Conservation (phyloP, 2,113 vertebrate species). For the Fregetta grallaria region DNA sequence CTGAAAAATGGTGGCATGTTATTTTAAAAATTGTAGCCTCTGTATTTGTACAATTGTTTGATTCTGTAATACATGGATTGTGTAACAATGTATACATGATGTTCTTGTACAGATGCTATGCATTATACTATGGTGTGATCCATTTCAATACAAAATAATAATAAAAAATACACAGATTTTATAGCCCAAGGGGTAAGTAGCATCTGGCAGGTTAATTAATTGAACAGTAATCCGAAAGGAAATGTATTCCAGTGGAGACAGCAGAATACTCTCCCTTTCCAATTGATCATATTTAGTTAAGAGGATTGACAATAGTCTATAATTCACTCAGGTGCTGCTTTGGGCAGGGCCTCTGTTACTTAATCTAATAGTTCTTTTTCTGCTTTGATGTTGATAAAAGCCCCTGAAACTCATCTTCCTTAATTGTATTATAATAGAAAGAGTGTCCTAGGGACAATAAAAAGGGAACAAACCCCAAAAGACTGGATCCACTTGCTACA, state of each 20-base stretch:
- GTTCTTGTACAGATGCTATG: neutral
- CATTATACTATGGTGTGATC: neutral
- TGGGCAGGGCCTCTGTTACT: slow-evolving; percentile 18
- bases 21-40: neutral
- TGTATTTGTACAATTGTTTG: neutral
- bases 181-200: neutral
- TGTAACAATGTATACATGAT: neutral
- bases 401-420: slow-evolving; percentile 23
- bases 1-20: neutral
- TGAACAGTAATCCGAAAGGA: slow-evolving; percentile 28
- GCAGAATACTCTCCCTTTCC: neutral
- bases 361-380: slow-evolving; percentile 22
- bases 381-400: slow-evolving; percentile 14
- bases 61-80: neutral
- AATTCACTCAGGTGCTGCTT: slow-evolving; percentile 36
- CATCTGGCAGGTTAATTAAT: slow-evolving; percentile 30
- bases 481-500: neutral
- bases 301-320: slow-evolving; percentile 1
- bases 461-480: neutral
- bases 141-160: neutral
- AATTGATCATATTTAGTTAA: slow-evolving; percentile 51
- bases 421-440: slow-evolving; percentile 34
- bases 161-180: neutral
- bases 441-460: neutral
- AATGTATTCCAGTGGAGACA: neutral